Base-by-base conservation (phyloP, 2,888 invertebrate species). In the Diplolepis rosae region DNA sequence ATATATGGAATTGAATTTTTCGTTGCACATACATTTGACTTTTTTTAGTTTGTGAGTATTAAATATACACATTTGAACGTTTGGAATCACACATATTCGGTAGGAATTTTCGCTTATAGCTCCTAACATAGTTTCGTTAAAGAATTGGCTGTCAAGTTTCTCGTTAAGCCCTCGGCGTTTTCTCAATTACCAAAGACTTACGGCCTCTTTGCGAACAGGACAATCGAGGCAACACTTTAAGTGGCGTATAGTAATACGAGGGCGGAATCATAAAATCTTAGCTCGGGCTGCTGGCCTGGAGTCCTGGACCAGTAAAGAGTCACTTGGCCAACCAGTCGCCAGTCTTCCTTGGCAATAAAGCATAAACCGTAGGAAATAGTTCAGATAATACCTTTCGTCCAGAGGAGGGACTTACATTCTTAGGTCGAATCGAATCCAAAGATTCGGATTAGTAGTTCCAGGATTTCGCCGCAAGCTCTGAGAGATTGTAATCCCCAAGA, bases 301-400 rank as follows among this genome's bases (percentile, higher is more conserved):
- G 22, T 35, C n/a, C 61, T 39, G 24, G 27, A n/a, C n/a, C 39
- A 22, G 15, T 27, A 39, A 11, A 56, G 3, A 56, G 35, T 35
- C 45, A 6, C 45, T 48, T 48, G 9, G 3, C 22, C 35, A 22
- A 32, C n/a, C n/a, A 39, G 39, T 61, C 27, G 24, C 39, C 61
- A 24, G 68, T 71, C 72, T 66, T 72, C 70, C 69, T 69, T 30
- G 35, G 50, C 70, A 71, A 73, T 71, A 76, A 76, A 73, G 66
- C 70, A 73, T 73, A 72, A 76, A 73, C 76, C 69, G 71, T 71
- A 69, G 61, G 15, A 61, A 61, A 39, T 61, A 22, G 7, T 61
- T 61, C 22, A 13, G 27, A 61, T 61, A 39, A 15, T 39, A 61
- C 61, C 39, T n/a, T 39, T 39, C 22, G 30, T 54, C 32, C 54